These are phyloP conservation scores for Metridium senile DNA, from an alignment of 92 coral and sea anemone species.

Conservation along the genomic window DNA sequence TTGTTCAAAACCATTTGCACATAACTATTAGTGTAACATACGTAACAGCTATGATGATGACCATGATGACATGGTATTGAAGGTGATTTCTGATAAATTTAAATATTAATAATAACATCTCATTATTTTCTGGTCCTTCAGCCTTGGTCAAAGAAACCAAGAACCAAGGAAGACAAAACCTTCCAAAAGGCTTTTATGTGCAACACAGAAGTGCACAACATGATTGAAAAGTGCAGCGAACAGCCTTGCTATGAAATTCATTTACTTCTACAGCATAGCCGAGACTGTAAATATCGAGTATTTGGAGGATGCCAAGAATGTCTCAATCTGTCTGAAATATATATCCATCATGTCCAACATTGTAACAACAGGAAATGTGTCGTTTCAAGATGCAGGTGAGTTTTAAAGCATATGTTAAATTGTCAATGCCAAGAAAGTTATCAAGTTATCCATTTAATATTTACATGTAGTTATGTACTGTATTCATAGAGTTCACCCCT, in stretches of 20 bases:
- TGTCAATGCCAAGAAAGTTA: no score
- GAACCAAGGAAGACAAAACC: not conserved
- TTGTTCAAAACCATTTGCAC: no score
- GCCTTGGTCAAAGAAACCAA: not conserved
- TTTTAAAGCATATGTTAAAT: no score
- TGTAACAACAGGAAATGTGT: conserved; percentile 32
- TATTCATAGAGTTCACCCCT: no score
- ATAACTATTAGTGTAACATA: no score
- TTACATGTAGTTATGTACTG: no score
- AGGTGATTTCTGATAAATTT: no score
- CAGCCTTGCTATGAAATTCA: conserved; percentile 34
- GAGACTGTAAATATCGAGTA: conserved; percentile 32
- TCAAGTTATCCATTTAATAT: no score
- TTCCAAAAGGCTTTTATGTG: conserved; percentile 7
- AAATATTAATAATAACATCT: not conserved
- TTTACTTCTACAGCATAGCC: conserved; percentile 32
- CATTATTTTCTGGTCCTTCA: not conserved
- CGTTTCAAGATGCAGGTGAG: conserved; percentile 31
- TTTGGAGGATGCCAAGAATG: conserved; percentile 55
- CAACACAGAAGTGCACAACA: not conserved
- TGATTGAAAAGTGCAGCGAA: conserved; percentile 13
- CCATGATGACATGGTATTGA: no score
- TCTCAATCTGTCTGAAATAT: conserved; percentile 2
- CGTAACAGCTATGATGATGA: no score
- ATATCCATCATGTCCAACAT: conserved; percentile 32